Conservation (phyloP, 2,113 vertebrate species). For the Brachypodius melanocephalos region DNA sequence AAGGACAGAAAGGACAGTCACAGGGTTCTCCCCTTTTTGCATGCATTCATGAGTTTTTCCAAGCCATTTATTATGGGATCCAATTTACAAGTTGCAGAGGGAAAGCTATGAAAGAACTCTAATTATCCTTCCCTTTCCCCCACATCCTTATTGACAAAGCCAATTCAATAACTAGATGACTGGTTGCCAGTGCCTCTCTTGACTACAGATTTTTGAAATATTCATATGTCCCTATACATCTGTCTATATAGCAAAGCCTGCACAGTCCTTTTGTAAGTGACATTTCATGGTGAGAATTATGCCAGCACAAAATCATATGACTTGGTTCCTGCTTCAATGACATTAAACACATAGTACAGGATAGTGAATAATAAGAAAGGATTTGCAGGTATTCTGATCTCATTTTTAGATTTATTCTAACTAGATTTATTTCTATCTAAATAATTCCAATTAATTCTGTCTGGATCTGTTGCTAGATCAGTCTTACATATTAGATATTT, state of each 20-base stretch:
- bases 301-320: conserved; percentile 54
- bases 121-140: conserved; percentile 55
- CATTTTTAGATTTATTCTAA: conserved; percentile 1
- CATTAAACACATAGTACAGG: not conserved
- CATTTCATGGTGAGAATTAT: conserved; percentile 53
- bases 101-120: conserved; percentile 65
- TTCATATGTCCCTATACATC: conserved; percentile 65
- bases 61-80: conserved; percentile 38
- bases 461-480: not conserved
- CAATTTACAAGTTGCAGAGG: conserved; percentile 60
- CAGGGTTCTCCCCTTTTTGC: not conserved
- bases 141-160: conserved; percentile 60
- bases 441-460: not conserved
- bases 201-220: conserved; percentile 66
- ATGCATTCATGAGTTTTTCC: conserved; percentile 31
- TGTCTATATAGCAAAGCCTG: conserved; percentile 48
- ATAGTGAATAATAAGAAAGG: not conserved
- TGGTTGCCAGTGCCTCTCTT: conserved; percentile 66
- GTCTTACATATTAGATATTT: not conserved
- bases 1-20: conserved; percentile 42
- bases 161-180: conserved; percentile 64
- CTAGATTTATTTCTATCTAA: not conserved
- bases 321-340: conserved; percentile 31
- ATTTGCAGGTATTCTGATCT: not conserved
- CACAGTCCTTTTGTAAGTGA: conserved; percentile 60